These are phyloP conservation scores for Rhabdophis nuchalis DNA, from an alignment of 2,797 vertebrate genomes.

Conservation along the genomic window DNA sequence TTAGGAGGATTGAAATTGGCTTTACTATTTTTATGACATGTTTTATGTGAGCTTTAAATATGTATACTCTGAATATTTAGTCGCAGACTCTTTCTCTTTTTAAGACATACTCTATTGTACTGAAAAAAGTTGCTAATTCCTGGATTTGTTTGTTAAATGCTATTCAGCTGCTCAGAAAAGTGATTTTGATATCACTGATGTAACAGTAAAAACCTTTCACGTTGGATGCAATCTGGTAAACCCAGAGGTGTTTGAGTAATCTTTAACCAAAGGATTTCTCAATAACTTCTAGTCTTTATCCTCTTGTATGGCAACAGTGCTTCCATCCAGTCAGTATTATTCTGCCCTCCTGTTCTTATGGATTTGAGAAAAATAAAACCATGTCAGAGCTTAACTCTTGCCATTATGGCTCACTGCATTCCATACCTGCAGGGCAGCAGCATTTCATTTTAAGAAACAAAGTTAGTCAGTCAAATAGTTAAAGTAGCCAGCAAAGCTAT, in stretches of 20 bases:
- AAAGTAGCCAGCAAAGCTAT: neutral
- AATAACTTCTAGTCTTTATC: neutral
- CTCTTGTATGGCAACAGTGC: neutral
- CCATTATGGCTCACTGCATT: neutral
- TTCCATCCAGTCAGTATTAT: neutral
- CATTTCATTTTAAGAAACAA: neutral
- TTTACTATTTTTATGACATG: neutral
- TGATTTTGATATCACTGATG: neutral
- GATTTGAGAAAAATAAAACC: slow-evolving; percentile 11
- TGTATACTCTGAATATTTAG: neutral
- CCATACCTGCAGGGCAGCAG: slow-evolving; percentile 4
- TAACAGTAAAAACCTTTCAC: neutral
- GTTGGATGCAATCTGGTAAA: rapidly evolving
- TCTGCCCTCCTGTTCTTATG: neutral
- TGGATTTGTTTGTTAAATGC: neutral
- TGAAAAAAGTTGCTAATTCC: neutral
- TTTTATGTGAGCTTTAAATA: neutral
- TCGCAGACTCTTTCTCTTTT: neutral
- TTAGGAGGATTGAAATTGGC: slow-evolving; percentile 24
- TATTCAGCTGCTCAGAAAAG: neutral
- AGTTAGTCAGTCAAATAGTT: neutral
- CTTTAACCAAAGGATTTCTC: neutral
- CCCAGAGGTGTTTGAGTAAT: neutral
- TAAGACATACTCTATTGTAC: neutral
- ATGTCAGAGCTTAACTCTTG: neutral